A percentile compares a stretch with the other conserved stretches of the same genome.
phyloP scores from a whole-genome alignment of 2,113 vertebrate species.

The Heterochromis multidens region DNA sequence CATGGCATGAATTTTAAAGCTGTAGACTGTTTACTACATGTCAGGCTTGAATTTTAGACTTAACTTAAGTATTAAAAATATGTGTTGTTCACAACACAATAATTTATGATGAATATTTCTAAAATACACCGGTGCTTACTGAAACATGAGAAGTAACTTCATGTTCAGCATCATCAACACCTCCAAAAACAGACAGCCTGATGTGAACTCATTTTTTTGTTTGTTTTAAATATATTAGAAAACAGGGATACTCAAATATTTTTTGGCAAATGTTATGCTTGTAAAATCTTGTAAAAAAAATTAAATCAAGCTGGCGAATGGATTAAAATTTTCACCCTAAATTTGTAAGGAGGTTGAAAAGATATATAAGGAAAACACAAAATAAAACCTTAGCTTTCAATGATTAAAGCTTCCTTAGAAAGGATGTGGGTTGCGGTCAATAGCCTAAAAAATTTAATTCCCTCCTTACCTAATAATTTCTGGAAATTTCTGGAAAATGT shows the following conservation, averaged over 20 bases:
- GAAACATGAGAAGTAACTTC: background rate
- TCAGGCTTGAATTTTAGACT: background rate
- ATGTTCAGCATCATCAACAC: background rate
- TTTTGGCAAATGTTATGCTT: background rate
- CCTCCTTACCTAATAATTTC: no score
- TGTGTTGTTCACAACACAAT: background rate
- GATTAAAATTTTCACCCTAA: background rate
- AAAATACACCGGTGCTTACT: background rate
- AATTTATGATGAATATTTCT: background rate
- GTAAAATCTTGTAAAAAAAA: background rate
- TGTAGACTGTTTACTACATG: background rate
- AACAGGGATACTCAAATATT: background rate
- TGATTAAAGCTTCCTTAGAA: background rate
- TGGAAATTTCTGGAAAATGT: no score
- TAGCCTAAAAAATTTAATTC: no score
- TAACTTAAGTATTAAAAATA: background rate
- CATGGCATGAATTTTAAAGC: background rate
- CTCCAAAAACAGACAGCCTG: background rate
- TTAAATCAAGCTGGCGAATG: background rate
- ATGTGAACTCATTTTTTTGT: no score
- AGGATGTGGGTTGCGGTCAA: no score
- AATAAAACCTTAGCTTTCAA: background rate
- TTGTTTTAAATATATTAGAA: background rate
- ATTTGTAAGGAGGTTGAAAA: background rate
- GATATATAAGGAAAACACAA: background rate